A percentile compares a stretch with the other conserved stretches of the same genome.
These are phyloP conservation scores for Paramormyrops kingsleyae DNA, from an alignment of 2,113 vertebrate species.

Conservation along the genomic window DNA sequence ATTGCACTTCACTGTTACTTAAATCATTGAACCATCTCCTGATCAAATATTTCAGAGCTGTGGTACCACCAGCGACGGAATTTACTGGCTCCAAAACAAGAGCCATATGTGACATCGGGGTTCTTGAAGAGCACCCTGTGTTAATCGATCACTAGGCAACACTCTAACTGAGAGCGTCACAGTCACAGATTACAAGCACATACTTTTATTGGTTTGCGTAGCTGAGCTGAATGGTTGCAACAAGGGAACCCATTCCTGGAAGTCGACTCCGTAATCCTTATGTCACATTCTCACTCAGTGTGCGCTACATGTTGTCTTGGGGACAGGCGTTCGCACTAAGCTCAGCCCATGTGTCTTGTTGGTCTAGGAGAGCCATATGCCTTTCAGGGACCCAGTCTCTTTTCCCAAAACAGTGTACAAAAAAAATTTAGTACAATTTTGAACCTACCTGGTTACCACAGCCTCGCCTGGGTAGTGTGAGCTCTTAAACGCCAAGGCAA, in stretches of 20 bases:
- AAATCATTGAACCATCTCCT: neutral
- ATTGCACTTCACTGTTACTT: neutral
- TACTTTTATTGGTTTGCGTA: neutral
- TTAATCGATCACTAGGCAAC: neutral
- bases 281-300: neutral
- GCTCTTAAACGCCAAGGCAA: constrained; percentile 92
- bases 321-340: neutral
- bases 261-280: neutral
- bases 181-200: neutral
- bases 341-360: neutral
- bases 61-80: neutral
- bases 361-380: neutral
- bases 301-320: neutral
- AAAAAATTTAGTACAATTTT: neutral
- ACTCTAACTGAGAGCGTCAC: neutral
- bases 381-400: neutral
- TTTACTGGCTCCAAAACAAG: neutral
- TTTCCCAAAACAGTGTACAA: neutral
- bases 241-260: neutral
- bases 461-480: constrained; percentile 85
- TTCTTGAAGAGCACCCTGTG: neutral
- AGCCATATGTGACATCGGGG: neutral
- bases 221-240: neutral
- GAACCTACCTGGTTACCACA: constrained; percentile 80
- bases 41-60: neutral